Evolutionary conservation across 2,797 vertebrate species (phyloP), one percentile per base, ranked within the genome.

Genomic region (Phataginus tetradactyla): DNA sequence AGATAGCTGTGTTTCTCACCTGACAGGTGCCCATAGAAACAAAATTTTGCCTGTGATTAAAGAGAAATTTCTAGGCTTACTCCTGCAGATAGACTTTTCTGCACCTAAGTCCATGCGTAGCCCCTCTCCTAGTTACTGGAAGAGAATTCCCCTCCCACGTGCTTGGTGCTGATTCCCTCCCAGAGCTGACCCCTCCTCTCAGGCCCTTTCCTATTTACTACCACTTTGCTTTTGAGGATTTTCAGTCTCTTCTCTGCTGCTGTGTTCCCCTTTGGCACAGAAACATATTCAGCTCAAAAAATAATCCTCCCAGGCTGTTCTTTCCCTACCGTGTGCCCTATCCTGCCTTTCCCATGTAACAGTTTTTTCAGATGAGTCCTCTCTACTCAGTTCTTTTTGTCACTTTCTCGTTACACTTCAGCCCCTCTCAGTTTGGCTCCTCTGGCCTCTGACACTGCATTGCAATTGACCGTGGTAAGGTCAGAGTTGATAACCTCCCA

Each of bases 171-270:
- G 63, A 39, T 85, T 94, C 25, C 25, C 5, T 91, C 74, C 51
- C 10, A 17, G 34, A n/a, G 49, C 88, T 34, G 55, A 37, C 39
- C 66, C n/a, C 61, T 14, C 5, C 5, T 23, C 34, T 42, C 13
- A 6, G 17, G 29, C 32, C 78, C 27, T 90, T 92, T 94, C 77
- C 53, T 68, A 64, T 64, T 85, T 32, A 27, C 25, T 66, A 55
- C 61, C 3, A 0, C 39, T 89, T 91, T 94, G 78, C 63, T 83
- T 74, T 94, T 94, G 51, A 93, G 66, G 69, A 81, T 42, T 92
- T 91, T 88, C 23, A 61, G 1, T 85, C 59, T 94, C 63, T 72
- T 63, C 37, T 18, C 7, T 88, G 27, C 87, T 88, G 14, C 18
- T 83, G 2, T 74, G n/a, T 90, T 90, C 42, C 27, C 42, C 34